Evolutionary conservation across 2,888 invertebrate species (phyloP), one percentile per base, ranked within the genome.

Genomic region (Ophion obscuratus): DNA sequence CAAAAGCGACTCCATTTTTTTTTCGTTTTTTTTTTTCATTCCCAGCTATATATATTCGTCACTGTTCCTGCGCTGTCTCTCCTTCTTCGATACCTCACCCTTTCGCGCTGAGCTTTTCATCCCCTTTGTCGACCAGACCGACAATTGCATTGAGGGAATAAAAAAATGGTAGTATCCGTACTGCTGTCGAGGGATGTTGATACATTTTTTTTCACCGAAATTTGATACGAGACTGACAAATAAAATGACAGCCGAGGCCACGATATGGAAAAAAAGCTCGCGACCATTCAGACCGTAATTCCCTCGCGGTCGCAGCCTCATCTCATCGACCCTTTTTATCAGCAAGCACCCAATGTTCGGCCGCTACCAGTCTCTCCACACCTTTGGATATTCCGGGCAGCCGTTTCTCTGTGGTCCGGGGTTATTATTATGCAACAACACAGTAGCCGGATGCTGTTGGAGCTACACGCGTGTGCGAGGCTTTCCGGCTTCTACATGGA

Each of bases 381-480:
- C 62, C 75, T 24, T 76, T 85, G n/a, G 75, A 68, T 71, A 82
- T 74, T 70, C 57, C 66, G 75, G 57, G 66, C 82, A 64, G 70
- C 79, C 71, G 82, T 66, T 36, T 74, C 68, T 70, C 77, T 67
- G 85, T 87, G 86, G 86, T 75, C 81, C 57, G 84, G 80, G 85
- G 85, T 83, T 88, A 88, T 88, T 88, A 88, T 88, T 88, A 86
- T 85, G 88, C 87, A 88, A 88, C 88, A 40, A 40, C 85, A 87
- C 87, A 81, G 71, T 76, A 62, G 74, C 81, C 73, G 73, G 78
- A 85, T 85, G 82, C 82, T 85, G 83, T 81, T 81, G 59, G 67
- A 57, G 81, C 71, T 68, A 7, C 3, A 17, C 36, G 20, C 64
- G 36, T 44, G 84, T 61, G 40, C 31, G 47, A 40, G 40, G 57